Conservation (phyloP, 1,140 invertebrate species). For the Cherax quadricarinatus region DNA sequence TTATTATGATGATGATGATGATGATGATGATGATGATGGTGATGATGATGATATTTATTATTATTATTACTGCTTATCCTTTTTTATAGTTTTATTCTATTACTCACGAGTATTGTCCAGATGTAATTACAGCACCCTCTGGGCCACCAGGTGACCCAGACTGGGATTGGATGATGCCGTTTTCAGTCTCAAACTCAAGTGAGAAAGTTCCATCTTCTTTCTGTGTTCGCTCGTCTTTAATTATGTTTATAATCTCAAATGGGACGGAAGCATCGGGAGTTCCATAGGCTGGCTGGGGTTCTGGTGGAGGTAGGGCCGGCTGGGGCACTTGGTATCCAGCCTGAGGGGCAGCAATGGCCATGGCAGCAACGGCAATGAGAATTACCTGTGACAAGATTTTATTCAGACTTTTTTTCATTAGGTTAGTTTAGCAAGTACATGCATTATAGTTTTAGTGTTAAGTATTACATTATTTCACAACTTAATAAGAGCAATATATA, state of each 20-base stretch:
- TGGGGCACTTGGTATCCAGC: neutral
- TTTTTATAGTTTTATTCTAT: too few relatives aligned
- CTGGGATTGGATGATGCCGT: constrained; percentile 13
- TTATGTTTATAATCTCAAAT: neutral
- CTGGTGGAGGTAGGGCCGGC: neutral
- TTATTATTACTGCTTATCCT: too few relatives aligned
- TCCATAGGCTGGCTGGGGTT: neutral
- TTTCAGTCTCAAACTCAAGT: constrained; percentile 2
- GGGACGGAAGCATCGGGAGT: neutral
- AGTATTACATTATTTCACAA: too few relatives aligned
- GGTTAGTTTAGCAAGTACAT: too few relatives aligned
- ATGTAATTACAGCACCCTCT: neutral
- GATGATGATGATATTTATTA: too few relatives aligned
- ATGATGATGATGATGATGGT: neutral
- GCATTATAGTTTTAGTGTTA: too few relatives aligned
- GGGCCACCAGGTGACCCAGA: constrained; percentile 1
- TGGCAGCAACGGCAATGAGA: constrained; percentile 4
- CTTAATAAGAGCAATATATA: too few relatives aligned
- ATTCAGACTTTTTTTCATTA: neutral
- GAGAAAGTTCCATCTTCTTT: neutral
- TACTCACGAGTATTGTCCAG: constrained; percentile 18
- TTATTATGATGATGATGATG: neutral
- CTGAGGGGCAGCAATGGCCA: constrained; percentile 15
- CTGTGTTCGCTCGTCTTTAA: neutral
- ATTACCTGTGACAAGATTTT: neutral